Conservation (phyloP, 2,113 vertebrate genomes). For the Dascyllus trimaculatus region DNA sequence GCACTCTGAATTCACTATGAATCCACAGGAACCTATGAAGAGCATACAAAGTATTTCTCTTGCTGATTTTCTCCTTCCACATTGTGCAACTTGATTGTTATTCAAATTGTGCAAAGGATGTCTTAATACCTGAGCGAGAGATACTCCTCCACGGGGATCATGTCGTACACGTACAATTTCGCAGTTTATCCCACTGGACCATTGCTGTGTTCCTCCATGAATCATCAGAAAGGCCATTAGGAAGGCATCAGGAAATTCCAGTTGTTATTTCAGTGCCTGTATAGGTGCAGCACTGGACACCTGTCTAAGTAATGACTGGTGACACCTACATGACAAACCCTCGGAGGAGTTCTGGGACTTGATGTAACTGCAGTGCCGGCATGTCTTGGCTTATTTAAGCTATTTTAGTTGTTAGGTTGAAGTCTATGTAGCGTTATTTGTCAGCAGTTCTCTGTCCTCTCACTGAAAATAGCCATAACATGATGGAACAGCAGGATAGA, state of each 20-base stretch:
- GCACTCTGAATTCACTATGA: slow-evolving; percentile 1
- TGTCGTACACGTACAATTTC: not conserved
- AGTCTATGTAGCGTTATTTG: slow-evolving; percentile 4
- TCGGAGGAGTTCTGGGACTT: not conserved
- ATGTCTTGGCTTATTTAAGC: not conserved
- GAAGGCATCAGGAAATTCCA: not conserved
- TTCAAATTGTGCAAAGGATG: slow-evolving; percentile 3
- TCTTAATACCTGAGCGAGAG: not conserved
- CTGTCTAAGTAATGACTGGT: slow-evolving; percentile 6
- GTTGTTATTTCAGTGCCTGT: not conserved
- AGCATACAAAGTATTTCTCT: not conserved
- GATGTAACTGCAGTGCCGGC: not conserved
- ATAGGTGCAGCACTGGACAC: not conserved
- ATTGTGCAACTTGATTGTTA: slow-evolving; percentile 9
- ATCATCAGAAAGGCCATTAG: not conserved
- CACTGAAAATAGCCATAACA: not conserved
- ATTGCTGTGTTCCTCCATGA: not conserved
- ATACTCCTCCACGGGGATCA: not conserved
- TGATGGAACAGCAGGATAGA: no score
- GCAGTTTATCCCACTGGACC: not conserved
- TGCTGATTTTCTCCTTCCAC: not conserved
- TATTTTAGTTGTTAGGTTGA: not conserved
- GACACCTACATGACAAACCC: not conserved
- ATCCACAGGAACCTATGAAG: not conserved
- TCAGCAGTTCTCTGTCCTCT: not conserved